Base-by-base conservation (phyloP, 2,888 invertebrate species). In the Cephus spinipes region DNA sequence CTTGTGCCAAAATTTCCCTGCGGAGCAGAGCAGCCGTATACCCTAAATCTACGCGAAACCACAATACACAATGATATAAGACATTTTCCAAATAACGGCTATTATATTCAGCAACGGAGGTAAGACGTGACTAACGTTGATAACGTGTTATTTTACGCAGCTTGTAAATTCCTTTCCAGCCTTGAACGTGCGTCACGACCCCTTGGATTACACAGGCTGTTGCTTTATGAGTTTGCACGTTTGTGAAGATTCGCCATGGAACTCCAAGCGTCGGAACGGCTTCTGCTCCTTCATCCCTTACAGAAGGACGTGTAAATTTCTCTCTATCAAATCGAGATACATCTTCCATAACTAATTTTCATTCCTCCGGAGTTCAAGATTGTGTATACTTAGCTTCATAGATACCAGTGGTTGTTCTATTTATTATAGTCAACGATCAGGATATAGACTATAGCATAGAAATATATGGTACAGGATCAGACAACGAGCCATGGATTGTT, bases 201-300 rank as follows among this genome's bases (percentile, higher is more conserved):
- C 74, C 35, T 34, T 33, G 75, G 78, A 69, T 75, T 78, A 78
- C 55, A 76, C 55, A 76, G 81, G 79, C 77, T 82, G 81, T 81
- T 82, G 80, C 81, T 85, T 87, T 85, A 87, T 83, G 84, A 82
- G 86, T 87, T 87, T 87, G 85, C 87, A 85, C 86, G 82, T 78
- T 78, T 80, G 75, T 79, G 82, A 84, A 87, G 87, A 87, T 87
- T 82, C 83, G 87, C 84, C 86, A 87, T 87, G 87, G 85, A 79
- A 82, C 85, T 85, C 85, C 85, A 79, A 85, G 83, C 85, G 40
- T 55, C 40, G 40, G 40, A 6, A 23, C 23, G 80, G 78, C 80
- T 82, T 82, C 76, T 77, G 79, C 81, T 75, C 80, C 80, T 83
- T 71, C 3, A 3, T 71, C 11, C 31, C 23, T 55, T 55, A 23